A percentile compares a stretch with the other conserved stretches of the same genome.
Evolutionary conservation across 2,888 invertebrate species (phyloP).

Genomic region (Chorisops tibialis): DNA sequence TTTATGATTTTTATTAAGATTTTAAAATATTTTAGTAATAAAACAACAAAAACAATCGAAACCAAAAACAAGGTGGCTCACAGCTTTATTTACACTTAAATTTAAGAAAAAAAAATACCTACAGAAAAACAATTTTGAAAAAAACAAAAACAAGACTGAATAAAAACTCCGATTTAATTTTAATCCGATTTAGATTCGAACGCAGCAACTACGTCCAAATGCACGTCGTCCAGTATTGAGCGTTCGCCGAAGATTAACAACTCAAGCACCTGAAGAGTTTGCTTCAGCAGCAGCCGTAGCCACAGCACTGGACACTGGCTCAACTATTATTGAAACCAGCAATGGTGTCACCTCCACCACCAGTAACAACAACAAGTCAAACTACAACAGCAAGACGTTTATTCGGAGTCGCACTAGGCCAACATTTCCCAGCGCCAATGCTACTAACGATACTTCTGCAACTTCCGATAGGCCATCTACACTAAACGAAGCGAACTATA

Average conservation of each 20-base stretch:
- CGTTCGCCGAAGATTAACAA: constrained; percentile 43
- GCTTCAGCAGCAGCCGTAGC: constrained; percentile 45
- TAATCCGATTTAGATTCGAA: constrained; percentile 24
- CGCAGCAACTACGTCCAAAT: constrained; percentile 30
- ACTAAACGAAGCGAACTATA: constrained; percentile 6
- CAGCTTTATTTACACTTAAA: constrained; percentile 9
- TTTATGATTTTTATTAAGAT: constrained; percentile 3
- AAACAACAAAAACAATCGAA: constrained; percentile 6
- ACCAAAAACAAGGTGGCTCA: not conserved
- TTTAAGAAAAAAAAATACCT: no score
- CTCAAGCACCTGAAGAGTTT: constrained; percentile 34
- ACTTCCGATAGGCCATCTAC: constrained; percentile 8
- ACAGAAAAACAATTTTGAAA: not conserved
- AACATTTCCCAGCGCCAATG: constrained; percentile 36
- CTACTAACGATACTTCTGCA: constrained; percentile 51
- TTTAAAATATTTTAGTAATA: not conserved
- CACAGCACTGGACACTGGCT: constrained; percentile 44
- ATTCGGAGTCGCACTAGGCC: constrained; percentile 45
- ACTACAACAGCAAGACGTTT: constrained; percentile 40
- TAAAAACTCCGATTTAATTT: constrained; percentile 4
- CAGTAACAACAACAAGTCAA: constrained; percentile 18
- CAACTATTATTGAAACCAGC: constrained; percentile 41
- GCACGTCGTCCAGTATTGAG: constrained; percentile 47
- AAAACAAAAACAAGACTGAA: not conserved
- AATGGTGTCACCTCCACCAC: not conserved